Conservation (phyloP, 1,140 invertebrate species). For the Drosophila littoralis region DNA sequence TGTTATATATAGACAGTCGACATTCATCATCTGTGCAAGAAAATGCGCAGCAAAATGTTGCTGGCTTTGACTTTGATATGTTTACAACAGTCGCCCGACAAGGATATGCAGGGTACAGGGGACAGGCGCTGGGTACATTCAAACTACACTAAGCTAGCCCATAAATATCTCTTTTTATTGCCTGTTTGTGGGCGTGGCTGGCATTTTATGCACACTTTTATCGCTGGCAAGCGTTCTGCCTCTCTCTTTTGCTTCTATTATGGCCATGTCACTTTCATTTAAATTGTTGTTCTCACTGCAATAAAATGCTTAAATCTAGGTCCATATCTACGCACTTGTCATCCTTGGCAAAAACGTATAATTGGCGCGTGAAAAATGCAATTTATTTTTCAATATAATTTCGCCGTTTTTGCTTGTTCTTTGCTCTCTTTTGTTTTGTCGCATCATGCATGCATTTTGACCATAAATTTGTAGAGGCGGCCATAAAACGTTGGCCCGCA, state of each 20-base stretch:
- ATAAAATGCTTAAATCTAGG: conserved; percentile 81
- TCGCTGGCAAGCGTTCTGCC: conserved; percentile 24
- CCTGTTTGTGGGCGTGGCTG: conserved; percentile 32
- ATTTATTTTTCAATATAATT: conserved; percentile 57
- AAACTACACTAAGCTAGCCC: conserved; percentile 25
- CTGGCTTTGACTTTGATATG: conserved; percentile 1
- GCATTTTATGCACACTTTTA: conserved; percentile 30
- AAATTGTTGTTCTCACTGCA: conserved; percentile 73
- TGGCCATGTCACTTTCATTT: conserved; percentile 68
- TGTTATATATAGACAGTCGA: conserved; percentile 1
- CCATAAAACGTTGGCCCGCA: conserved; percentile 34
- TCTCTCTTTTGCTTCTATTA: conserved; percentile 14
- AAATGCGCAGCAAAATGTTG: conserved; percentile 28
- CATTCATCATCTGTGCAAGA: conserved; percentile 6
- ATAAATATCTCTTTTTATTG: conserved; percentile 73
- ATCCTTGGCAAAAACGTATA: conserved; percentile 65
- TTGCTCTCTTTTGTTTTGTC: conserved; percentile 23
- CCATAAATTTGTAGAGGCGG: conserved; percentile 52
- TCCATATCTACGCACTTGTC: conserved; percentile 83
- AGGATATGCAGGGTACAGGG: conserved; percentile 48
- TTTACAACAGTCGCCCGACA: conserved; percentile 2
- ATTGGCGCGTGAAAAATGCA: conserved; percentile 50
- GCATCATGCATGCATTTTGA: conserved; percentile 43
- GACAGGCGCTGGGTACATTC: neutral
- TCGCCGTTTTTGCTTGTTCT: neutral